phyloP scores from a whole-genome alignment of 2,113 vertebrate genomes.

The Gadus chalcogrammus region DNA sequence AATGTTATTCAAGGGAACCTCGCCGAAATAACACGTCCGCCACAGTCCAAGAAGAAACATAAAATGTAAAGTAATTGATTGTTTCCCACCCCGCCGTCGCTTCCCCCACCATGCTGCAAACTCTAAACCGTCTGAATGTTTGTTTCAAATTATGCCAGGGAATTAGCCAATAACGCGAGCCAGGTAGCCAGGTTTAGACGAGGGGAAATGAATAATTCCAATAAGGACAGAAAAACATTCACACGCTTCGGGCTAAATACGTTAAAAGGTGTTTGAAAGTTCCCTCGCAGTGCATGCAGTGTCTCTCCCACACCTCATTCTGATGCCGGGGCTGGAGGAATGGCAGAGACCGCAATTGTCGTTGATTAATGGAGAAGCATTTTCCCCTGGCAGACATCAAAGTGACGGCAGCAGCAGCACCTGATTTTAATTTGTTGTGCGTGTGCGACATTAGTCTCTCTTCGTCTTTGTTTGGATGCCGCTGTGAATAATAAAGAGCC shows the following conservation, averaged over 20 bases:
- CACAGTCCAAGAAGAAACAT: conserved; percentile 32
- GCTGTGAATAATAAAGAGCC: conserved; percentile 33
- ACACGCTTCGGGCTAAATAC: conserved; percentile 12
- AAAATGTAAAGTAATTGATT: conserved; percentile 35
- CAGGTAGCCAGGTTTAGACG: conserved; percentile 38
- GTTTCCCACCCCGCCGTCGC: conserved; percentile 9
- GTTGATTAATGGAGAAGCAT: conserved; percentile 47
- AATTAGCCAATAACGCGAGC: conserved; percentile 38
- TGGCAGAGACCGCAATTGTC: conserved; percentile 26
- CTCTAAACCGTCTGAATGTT: conserved; percentile 12
- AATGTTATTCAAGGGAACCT: conserved; percentile 42
- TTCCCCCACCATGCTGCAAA: too few species aligned
- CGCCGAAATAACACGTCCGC: conserved; percentile 46
- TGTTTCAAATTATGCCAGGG: conserved; percentile 37
- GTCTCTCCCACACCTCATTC: conserved; percentile 24
- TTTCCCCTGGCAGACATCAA: conserved; percentile 28
- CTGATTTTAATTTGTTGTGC: conserved; percentile 46
- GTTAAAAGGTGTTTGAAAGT: conserved; percentile 30
- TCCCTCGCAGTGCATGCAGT: conserved; percentile 20
- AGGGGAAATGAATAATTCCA: conserved; percentile 34
- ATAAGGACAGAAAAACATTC: conserved; percentile 20
- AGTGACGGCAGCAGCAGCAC: conserved; percentile 31
- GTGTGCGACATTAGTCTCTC: conserved; percentile 27
- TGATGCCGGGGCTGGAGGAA: not conserved
- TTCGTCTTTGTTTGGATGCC: conserved; percentile 15